Evolutionary conservation across 1,140 invertebrate genomes (phyloP).

Genomic region (Bradysia coprophila): DNA sequence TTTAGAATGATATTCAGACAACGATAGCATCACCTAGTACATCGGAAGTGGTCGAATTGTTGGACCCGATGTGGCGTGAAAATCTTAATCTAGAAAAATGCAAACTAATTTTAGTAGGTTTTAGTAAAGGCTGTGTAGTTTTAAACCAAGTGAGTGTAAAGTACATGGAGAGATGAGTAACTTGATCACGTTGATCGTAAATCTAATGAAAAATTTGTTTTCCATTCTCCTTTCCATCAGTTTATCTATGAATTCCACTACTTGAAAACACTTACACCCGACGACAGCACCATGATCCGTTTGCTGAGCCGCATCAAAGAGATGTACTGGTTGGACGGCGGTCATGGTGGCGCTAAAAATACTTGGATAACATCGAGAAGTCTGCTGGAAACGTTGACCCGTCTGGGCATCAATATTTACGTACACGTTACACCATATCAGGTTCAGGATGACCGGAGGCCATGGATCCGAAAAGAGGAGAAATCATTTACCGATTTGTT

Average conservation of each 20-base stretch:
- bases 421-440: constrained; percentile 77
- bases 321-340: constrained; percentile 79
- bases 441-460: constrained; percentile 46
- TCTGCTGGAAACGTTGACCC: constrained; percentile 46
- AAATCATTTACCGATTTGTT: constrained; percentile 49
- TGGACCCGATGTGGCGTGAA: constrained; percentile 25
- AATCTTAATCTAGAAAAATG: constrained; percentile 27
- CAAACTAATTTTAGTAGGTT: constrained; percentile 50
- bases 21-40: constrained; percentile 3
- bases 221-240: constrained; percentile 8
- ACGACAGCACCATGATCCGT: constrained; percentile 32
- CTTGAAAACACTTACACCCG: constrained; percentile 40
- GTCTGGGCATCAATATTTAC: constrained; percentile 43
- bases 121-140: constrained; percentile 84
- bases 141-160: constrained; percentile 48
- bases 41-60: constrained; percentile 9
- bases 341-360: constrained; percentile 62
- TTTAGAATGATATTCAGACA: constrained; percentile 14
- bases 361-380: constrained; percentile 64
- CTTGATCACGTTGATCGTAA: not conserved
- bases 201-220: too few species aligned
- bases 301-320: constrained; percentile 40
- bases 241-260: constrained; percentile 68
- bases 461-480: constrained; percentile 70
- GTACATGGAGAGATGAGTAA: constrained; percentile 16